Evolutionary conservation across 2,888 invertebrate genomes (phyloP).

Genomic region (Drosophila acutilabella): DNA sequence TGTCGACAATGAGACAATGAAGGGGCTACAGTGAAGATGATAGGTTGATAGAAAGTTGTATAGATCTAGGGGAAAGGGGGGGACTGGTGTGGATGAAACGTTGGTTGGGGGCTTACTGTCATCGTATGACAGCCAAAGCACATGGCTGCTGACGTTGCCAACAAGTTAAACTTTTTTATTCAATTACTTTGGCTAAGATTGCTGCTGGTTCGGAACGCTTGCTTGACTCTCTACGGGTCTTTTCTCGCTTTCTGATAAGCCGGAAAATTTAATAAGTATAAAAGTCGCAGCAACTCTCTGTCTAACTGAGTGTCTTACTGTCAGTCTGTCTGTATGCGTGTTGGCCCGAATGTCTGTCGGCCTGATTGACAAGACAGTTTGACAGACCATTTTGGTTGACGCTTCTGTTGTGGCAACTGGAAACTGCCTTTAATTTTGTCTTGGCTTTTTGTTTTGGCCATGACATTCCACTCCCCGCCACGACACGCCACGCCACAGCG

Average conservation of each 20-base stretch:
- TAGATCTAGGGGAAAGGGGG: not conserved
- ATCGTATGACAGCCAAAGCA: slow-evolving; percentile 34
- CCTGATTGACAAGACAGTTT: slow-evolving; percentile 62
- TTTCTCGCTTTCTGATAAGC: slow-evolving; percentile 62
- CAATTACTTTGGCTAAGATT: slow-evolving; percentile 72
- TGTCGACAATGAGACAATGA: slow-evolving; percentile 9
- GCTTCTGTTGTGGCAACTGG: slow-evolving; percentile 33
- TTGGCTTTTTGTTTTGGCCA: slow-evolving; percentile 37
- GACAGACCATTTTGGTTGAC: slow-evolving; percentile 58
- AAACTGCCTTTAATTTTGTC: slow-evolving; percentile 20
- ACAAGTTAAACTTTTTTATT: slow-evolving; percentile 72
- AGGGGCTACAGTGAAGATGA: not conserved
- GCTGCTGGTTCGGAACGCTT: slow-evolving; percentile 55
- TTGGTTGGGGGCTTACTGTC: slow-evolving; percentile 28
- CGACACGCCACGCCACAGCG: not conserved
- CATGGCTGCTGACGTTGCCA: slow-evolving; percentile 58
- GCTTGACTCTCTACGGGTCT: slow-evolving; percentile 56
- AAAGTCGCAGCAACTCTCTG: slow-evolving; percentile 41
- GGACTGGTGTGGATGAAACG: not conserved
- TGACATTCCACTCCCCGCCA: slow-evolving; percentile 3
- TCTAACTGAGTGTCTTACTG: slow-evolving; percentile 21
- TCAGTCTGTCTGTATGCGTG: slow-evolving; percentile 13
- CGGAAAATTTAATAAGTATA: slow-evolving; percentile 71
- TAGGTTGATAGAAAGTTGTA: not conserved
- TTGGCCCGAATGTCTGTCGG: slow-evolving; percentile 21